Evolutionary conservation across 2,888 invertebrate genomes (phyloP), one percentile per base, ranked within the genome.

Genomic region (Geotrupes spiniger): DNA sequence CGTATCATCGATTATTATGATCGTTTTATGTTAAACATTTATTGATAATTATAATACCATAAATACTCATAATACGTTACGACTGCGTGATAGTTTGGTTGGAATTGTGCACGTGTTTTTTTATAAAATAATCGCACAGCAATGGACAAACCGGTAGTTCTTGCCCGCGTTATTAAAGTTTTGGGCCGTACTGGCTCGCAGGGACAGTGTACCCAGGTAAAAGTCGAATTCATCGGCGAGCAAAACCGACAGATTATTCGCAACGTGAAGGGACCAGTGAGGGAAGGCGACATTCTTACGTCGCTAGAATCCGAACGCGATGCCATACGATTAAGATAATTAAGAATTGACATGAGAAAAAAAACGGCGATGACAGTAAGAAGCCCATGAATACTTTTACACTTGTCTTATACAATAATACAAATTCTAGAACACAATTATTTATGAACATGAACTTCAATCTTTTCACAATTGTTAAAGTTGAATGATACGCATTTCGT

Each of bases 201-300:
- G 76, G 99, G 99, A 65, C 98, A 99, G 76, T 99, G 98, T 89
- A 99, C 99, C 51, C 98, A 99, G 81, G 95, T 95, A 56, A 92
- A 96, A 75, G 97, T 99, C 14, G 98, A 98, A 77, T 98, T 98
- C 76, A 81, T 98, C 64, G 96, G 94, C 60, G 97, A 98, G 73
- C 88, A 88, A 72, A 96, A 93, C 74, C 89, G 98, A 70, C 94
- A 95, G 69, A 98, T 98, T 76, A 99, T 99, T 77, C 84, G 98
- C 68, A 99, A 99, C 76, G 99, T 99, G 48, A 99, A 99, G 76
- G 98, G 99, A 54, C 98, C 99, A 49, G 98, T 99, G 36, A 84
- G 98, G 62, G 99, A 98, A 78, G 98, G 97, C 49, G 99, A 99
- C 73, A 93, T 99, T 73, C 84, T 99, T 59, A 98, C 98, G 61